Evolutionary conservation across 2,888 invertebrate genomes (phyloP), one percentile per base, ranked within the genome.

Genomic region (Epinotia bilunana): DNA sequence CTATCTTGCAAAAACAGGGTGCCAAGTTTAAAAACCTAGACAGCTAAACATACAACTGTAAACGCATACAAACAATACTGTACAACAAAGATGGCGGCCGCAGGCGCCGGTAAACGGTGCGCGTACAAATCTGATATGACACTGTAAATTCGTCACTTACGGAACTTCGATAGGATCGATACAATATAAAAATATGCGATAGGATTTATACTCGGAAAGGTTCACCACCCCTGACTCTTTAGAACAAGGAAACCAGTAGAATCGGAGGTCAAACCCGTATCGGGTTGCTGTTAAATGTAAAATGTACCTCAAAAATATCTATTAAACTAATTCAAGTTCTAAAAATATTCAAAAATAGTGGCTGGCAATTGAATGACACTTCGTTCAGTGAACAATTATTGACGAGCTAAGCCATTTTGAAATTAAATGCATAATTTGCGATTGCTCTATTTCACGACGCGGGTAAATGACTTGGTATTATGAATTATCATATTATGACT

Each of bases 101-200:
- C n/a, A 11, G 3, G n/a, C 68, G 43, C 64, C 64, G 18, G 28
- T 69, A 76, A 70, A 69, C 53, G 57, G 69, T 58, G 67, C 69
- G 55, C 72, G 95, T 93, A 97, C 93, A 94, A 86, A 88, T 85
- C 81, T 90, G 90, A 90, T 90, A 90, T 91, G 90, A 88, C 81
- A 84, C 82, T 86, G 83, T 89, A 90, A 90, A 91, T 91, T 90
- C 90, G 90, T 87, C 82, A 82, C 68, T 62, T 67, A 74, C 33
- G 72, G 72, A 71, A 72, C 72, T 39, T 55, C 53, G 61, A 72
- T 72, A 65, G 57, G 71, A 67, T 72, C 53, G 71, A 61, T 67
- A 63, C 61, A 12, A 70, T 74, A 75, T 75, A 75, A 75, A 74
- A 72, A 72, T 75, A 75, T 67, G 71, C 72, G 33, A 61, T 72